Base-by-base conservation (phyloP, 2,888 invertebrate genomes). In the Anagyrus pseudococci region DNA sequence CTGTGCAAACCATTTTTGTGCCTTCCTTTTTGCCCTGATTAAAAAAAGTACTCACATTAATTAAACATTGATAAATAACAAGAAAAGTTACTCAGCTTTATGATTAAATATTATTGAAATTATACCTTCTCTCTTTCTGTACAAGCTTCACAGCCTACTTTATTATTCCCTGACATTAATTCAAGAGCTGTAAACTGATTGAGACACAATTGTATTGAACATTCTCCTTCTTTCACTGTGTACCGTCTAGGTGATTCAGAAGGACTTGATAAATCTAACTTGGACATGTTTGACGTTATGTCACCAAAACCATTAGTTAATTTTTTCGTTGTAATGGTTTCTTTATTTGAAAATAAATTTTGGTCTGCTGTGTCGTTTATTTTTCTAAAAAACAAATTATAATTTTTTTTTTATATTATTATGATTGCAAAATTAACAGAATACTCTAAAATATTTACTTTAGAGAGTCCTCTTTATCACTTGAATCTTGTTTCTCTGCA, bases 111-210 rank as follows among this genome's bases (percentile, higher is more conserved):
- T n/a, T n/a, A 17, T 40, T 53, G 3, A 50, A 23, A 22, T 15
- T 23, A 50, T 71, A 81, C 82, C 78, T 80, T 80, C 70, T 89
- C 84, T n/a, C 87, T 82, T 68, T 88, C 87, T 0, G 94, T 94
- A 82, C 98, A 98, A 48, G 89, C 87, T 75, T 94, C 93, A 80
- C 98, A 98, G 58, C 92, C 90, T 50, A 98, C 96, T 82, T 93
- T 93, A 81, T 98, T 98, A 77, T 89, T 91, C 0, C 94, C 97
- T 0, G 91, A 93, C 82, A 98, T 88, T 20, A 95, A 83, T 78
- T 98, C 98, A 17, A 93, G 86, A 0, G 92, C 90, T 0, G 96
- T 97, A 82, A 98, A 98, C 79, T 95, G 93, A 75, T 92, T 91
- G 56, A 98, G 86, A 77, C 96, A 97, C 0, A 95, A 93, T 72